These are phyloP conservation scores for Benthosema pterotum DNA, from an alignment of 2,797 vertebrate genomes.

Conservation along the genomic window DNA sequence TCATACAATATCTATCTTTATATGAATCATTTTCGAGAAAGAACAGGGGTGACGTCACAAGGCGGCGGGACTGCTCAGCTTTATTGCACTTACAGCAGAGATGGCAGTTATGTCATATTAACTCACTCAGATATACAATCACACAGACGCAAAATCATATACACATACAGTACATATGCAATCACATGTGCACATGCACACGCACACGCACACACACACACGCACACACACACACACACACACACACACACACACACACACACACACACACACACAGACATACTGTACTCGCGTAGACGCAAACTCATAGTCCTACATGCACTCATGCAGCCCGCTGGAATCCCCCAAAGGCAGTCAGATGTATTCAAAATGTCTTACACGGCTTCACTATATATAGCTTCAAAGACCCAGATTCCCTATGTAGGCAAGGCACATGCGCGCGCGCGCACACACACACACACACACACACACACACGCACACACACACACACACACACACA, in stretches of 20 bases:
- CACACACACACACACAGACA: not conserved
- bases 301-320: constrained; percentile 6
- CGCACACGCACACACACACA: too few relatives aligned
- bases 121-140: too few relatives aligned
- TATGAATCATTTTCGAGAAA: too few relatives aligned
- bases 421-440: constrained; percentile 47
- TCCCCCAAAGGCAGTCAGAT: constrained; percentile 67
- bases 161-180: too few relatives aligned
- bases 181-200: too few relatives aligned
- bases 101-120: too few relatives aligned
- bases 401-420: constrained; percentile 76
- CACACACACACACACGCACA: constrained; percentile 15
- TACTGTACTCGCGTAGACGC: constrained; percentile 8
- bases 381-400: constrained; percentile 73
- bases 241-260: not conserved
- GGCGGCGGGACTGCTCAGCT: too few relatives aligned
- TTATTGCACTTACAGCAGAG: too few relatives aligned
- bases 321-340: constrained; percentile 28
- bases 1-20: too few relatives aligned
- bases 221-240: too few relatives aligned
- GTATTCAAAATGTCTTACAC: constrained; percentile 73
- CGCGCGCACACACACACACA: not conserved
- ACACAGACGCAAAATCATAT: too few relatives aligned
- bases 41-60: too few relatives aligned
- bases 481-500: constrained; percentile 23